phyloP scores from a whole-genome alignment of 2,797 vertebrate genomes.

The Momotus momota region DNA sequence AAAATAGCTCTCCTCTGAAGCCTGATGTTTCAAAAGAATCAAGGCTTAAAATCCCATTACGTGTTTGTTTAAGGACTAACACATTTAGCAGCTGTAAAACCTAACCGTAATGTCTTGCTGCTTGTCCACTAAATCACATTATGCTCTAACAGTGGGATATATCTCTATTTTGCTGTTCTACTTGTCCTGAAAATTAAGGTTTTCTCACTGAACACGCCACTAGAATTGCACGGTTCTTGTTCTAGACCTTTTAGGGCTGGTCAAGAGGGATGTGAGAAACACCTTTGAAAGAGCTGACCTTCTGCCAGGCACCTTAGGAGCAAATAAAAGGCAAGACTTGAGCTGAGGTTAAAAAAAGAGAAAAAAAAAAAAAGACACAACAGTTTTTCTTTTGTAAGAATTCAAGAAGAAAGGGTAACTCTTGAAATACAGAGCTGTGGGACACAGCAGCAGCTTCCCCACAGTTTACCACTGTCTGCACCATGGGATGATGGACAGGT shows the following conservation, averaged over 20 bases:
- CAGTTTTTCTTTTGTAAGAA: background rate
- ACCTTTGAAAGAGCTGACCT: background rate
- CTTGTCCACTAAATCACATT: constrained; percentile 48
- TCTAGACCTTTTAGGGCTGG: constrained; percentile 7
- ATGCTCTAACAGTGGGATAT: background rate
- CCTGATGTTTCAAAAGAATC: constrained; percentile 22
- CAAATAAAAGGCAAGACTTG: background rate
- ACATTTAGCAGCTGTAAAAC: constrained; percentile 30
- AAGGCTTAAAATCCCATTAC: constrained; percentile 24
- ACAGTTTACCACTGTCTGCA: background rate
- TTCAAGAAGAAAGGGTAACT: background rate
- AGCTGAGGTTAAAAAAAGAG: background rate
- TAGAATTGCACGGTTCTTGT: background rate
- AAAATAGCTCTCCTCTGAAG: constrained; percentile 17
- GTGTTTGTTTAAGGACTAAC: constrained; percentile 47
- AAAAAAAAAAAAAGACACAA: background rate
- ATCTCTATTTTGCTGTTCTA: background rate
- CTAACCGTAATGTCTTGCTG: background rate
- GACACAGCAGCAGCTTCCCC: background rate
- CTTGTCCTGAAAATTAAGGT: background rate
- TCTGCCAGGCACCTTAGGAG: background rate
- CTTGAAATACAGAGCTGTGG: background rate
- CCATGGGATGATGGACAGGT: background rate
- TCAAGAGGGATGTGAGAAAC: background rate
- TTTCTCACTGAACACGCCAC: background rate